Evolutionary conservation across 2,888 invertebrate species (phyloP), one percentile per base, ranked within the genome.

Genomic region (Eilema depressum): DNA sequence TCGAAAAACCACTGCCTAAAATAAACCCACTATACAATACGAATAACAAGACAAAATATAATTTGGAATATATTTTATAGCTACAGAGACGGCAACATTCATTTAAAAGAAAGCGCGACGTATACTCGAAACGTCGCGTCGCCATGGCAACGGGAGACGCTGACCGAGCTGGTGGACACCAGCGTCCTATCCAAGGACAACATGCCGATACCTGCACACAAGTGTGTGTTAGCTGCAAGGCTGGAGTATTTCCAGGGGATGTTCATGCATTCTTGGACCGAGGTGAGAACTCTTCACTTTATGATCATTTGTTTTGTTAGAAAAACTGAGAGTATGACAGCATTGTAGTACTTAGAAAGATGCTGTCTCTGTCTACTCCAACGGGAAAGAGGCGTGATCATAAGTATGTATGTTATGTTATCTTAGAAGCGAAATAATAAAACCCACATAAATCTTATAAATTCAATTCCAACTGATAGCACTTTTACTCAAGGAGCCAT

Each of bases 231-330:
- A 25, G 97, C 97, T 0, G 97, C 98, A 0, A 92, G 98, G 47
- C 92, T 98, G n/a, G 98, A 98, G 77, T 98, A 98, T 90, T 98
- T 98, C 88, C 96, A 96, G 74, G 97, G 97, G 83, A 98, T 98
- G 97, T 97, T 98, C 82, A 96, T 97, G 84, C 96, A 97, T 83
- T 96, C 97, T 61, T 98, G 98, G 98, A 95, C 96, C 65, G 97
- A 97, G 96, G 97, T 97, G 85, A 88, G 91, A 85, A n/a, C 5
- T 2, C 8, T n/a, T 20, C 10, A 37, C 37, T 14, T 20, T 20
- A 7, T 20, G 3, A 53, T 53, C n/a, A 53, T 10, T 26, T n/a
- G n/a, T n/a, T n/a, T n/a, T n/a, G n/a, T n/a, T n/a, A n/a, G n/a
- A n/a, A n/a, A n/a, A n/a, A n/a, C n/a, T n/a, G n/a, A n/a, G n/a